Percentiles rank a stretch among this genome's conserved stretches.
phyloP scores from a whole-genome alignment of 2,113 vertebrate species.

The Chroicocephalus ridibundus region DNA sequence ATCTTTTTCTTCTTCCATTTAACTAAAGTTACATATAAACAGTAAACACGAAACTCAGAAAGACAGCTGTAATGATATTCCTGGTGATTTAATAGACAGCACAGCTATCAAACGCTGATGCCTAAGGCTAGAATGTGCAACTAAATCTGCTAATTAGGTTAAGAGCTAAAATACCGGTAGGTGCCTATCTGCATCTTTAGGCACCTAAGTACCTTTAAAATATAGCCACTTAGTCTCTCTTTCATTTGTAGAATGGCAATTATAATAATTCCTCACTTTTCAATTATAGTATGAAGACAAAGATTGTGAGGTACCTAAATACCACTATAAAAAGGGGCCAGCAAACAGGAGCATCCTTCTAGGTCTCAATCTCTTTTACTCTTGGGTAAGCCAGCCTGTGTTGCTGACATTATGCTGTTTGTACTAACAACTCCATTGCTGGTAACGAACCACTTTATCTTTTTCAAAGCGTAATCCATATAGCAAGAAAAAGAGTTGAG shows the following conservation, averaged over 20 bases:
- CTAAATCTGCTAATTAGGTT: slow-evolving; percentile 40
- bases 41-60: not conserved
- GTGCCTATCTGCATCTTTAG: slow-evolving; percentile 3
- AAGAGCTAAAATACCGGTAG: slow-evolving; percentile 25
- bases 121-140: slow-evolving; percentile 37
- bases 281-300: not conserved
- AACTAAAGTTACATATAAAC: not conserved
- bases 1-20: not conserved
- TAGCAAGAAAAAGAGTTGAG: fast-evolving
- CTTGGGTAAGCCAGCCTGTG: not conserved
- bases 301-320: not conserved
- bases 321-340: not conserved
- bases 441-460: not conserved
- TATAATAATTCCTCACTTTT: not conserved
- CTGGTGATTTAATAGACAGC: not conserved
- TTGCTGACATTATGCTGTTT: not conserved
- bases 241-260: not conserved
- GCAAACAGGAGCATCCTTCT: not conserved
- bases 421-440: not conserved
- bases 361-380: not conserved
- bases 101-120: slow-evolving; percentile 27
- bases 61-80: not conserved
- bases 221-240: not conserved
- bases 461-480: not conserved
- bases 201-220: slow-evolving; percentile 8